Evolutionary conservation across 2,797 vertebrate species (phyloP).

Genomic region (Falco rusticolus): DNA sequence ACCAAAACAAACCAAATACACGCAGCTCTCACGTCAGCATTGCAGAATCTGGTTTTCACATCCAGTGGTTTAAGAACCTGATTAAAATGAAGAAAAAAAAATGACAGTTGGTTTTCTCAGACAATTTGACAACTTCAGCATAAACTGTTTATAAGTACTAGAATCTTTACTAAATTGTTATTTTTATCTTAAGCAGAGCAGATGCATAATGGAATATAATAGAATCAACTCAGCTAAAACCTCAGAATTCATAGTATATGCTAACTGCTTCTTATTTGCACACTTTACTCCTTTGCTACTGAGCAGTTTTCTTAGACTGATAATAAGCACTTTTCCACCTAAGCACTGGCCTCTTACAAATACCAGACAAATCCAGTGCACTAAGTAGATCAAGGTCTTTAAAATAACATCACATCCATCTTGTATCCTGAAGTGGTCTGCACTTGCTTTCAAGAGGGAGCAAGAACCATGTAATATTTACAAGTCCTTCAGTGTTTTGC

Average conservation of each 20-base stretch:
- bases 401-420: neutral
- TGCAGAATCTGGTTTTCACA: conserved; percentile 99
- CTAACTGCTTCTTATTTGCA: neutral
- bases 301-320: neutral
- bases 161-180: neutral
- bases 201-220: neutral
- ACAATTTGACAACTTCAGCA: neutral
- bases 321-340: neutral
- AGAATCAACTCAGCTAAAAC: neutral
- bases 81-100: conserved; percentile 79
- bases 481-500: neutral
- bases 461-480: neutral
- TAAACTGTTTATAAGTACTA: neutral
- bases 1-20: neutral
- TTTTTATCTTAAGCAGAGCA: neutral
- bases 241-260: neutral
- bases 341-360: neutral
- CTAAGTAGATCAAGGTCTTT: neutral
- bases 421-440: neutral
- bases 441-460: neutral
- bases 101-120: conserved; percentile 65
- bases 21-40: conserved; percentile 87
- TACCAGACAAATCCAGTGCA: neutral
- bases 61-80: conserved; percentile 98
- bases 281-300: neutral